Conservation (phyloP, 2,888 invertebrate genomes). For the Boloria selene region DNA sequence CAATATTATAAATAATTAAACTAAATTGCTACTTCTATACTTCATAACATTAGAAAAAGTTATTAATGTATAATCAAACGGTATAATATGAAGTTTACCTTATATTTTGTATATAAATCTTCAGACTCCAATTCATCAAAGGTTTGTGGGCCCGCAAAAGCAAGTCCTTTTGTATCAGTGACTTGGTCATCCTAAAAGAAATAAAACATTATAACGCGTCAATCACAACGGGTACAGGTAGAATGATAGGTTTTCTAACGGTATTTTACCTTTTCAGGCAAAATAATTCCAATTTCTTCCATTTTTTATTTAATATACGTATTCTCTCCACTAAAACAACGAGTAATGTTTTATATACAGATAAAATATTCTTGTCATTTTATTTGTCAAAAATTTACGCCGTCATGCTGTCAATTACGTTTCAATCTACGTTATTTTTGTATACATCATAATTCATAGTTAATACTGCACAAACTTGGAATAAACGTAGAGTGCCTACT, state of each 20-base stretch:
- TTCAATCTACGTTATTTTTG: not conserved
- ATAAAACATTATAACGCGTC: too few relatives aligned
- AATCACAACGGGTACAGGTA: too few relatives aligned
- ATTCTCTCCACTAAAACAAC: constrained; percentile 17
- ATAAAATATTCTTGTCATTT: constrained; percentile 22
- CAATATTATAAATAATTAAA: too few relatives aligned
- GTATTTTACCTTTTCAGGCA: constrained; percentile 88
- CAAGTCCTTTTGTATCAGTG: constrained; percentile 84
- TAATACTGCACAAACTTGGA: not conserved
- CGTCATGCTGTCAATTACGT: constrained; percentile 40
- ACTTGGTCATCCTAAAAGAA: constrained; percentile 84
- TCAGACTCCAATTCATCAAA: constrained; percentile 93
- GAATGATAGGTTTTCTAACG: too few relatives aligned
- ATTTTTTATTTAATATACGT: constrained; percentile 74
- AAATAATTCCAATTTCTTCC: constrained; percentile 91
- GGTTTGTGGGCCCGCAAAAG: constrained; percentile 86
- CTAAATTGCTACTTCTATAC: too few relatives aligned
- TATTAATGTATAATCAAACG: too few relatives aligned
- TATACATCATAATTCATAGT: not conserved
- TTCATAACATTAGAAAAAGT: not conserved
- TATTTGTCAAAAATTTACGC: constrained; percentile 40
- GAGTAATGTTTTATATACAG: constrained; percentile 21
- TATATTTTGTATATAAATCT: constrained; percentile 97
- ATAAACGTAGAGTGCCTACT: too few relatives aligned
- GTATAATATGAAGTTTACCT: constrained; percentile 82